Conservation (phyloP, 1,140 invertebrate genomes). For the Drosophila repletoides region DNA sequence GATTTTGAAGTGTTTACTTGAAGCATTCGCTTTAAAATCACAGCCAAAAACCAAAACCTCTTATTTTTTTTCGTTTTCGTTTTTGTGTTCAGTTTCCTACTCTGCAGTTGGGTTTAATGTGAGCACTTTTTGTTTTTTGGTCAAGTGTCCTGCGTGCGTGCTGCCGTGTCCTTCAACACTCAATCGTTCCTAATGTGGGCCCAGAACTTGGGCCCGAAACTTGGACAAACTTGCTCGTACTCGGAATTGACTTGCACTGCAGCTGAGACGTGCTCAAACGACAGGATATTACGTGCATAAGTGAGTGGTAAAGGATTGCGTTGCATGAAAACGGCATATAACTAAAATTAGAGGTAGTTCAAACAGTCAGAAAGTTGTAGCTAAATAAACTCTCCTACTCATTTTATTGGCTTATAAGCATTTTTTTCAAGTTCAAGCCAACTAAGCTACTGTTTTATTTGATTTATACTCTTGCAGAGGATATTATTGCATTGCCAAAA, state of each 20-base stretch:
- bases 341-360: constrained; percentile 6
- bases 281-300: constrained; percentile 63
- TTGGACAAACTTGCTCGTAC: constrained; percentile 37
- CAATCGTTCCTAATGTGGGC: constrained; percentile 53
- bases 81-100: too few relatives aligned
- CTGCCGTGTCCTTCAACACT: constrained; percentile 43
- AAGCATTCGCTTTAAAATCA: constrained; percentile 31
- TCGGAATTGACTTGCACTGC: constrained; percentile 42
- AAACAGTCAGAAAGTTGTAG: too few relatives aligned
- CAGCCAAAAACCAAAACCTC: background rate
- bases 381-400: too few relatives aligned
- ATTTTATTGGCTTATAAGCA: too few relatives aligned
- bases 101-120: too few relatives aligned
- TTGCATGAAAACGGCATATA: constrained; percentile 2
- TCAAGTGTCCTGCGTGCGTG: constrained; percentile 59
- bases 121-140: constrained; percentile 19
- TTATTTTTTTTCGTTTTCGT: too few relatives aligned
- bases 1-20: constrained; percentile 20
- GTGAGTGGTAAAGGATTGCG: constrained; percentile 26
- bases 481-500: too few relatives aligned
- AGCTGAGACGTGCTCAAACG: constrained; percentile 52
- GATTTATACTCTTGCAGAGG: too few relatives aligned
- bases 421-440: too few relatives aligned
- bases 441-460: too few relatives aligned
- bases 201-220: constrained; percentile 29